phyloP scores from a whole-genome alignment of 2,113 vertebrate species.

The Catharus fuscescens region DNA sequence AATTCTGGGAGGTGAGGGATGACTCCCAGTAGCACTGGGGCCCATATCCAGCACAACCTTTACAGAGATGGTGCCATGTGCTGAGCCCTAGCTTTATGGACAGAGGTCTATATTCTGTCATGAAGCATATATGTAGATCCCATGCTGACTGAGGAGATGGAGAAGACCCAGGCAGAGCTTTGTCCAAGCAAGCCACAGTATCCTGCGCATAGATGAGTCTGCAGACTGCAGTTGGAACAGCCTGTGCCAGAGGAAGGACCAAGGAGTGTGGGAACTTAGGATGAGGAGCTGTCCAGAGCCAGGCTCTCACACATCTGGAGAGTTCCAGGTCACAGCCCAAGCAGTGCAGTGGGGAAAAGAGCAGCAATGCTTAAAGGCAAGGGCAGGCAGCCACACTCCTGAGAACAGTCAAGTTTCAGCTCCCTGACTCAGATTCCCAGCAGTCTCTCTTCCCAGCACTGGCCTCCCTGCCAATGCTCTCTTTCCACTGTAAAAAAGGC shows the following conservation, averaged over 20 bases:
- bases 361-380: not conserved
- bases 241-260: rapidly evolving
- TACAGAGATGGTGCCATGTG: too few relatives aligned
- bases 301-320: not conserved
- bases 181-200: rapidly evolving
- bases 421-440: not conserved
- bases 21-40: not conserved
- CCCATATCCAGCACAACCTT: rapidly evolving
- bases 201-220: rapidly evolving
- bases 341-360: not conserved
- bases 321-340: not conserved
- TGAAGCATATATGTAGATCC: rapidly evolving
- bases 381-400: not conserved
- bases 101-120: not conserved
- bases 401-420: not conserved
- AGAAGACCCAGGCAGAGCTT: not conserved
- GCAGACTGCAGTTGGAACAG: rapidly evolving
- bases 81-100: not conserved
- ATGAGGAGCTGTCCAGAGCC: rapidly evolving
- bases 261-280: not conserved
- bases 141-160: rapidly evolving
- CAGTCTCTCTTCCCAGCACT: not conserved
- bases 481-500: not conserved
- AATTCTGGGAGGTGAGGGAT: not conserved
- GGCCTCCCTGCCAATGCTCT: not conserved